Conservation (phyloP, 2,113 vertebrate species). For the Burhinus bistriatus region DNA sequence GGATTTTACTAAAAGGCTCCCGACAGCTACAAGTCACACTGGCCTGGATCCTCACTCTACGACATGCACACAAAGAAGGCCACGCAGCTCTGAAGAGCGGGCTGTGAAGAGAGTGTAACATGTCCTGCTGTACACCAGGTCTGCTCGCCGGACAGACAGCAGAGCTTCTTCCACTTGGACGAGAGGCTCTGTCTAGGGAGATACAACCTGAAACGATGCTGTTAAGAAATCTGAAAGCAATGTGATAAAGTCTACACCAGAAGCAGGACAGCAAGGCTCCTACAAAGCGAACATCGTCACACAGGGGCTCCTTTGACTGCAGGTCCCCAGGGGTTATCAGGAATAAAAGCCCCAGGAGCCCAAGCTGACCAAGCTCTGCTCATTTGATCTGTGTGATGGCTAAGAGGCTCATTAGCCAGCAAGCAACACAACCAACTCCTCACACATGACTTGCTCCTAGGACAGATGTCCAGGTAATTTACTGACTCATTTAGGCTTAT, state of each 20-base stretch:
- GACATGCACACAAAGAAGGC: no score
- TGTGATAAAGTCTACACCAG: rapidly evolving
- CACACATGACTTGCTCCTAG: background rate
- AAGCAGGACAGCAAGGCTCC: background rate
- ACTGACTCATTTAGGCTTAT: background rate
- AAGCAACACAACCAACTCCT: background rate
- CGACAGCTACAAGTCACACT: background rate
- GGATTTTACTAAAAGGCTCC: background rate
- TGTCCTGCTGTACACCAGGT: background rate
- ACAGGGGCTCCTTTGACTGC: background rate
- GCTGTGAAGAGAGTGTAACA: rapidly evolving
- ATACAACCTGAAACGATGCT: background rate
- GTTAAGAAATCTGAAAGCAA: background rate
- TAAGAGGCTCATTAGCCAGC: background rate
- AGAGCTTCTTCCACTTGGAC: background rate
- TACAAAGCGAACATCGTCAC: background rate
- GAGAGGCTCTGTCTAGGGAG: background rate
- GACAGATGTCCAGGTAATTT: background rate
- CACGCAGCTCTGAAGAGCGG: rapidly evolving
- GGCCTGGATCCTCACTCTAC: background rate
- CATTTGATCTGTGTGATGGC: rapidly evolving
- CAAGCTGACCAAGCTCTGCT: background rate
- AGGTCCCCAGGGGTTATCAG: background rate
- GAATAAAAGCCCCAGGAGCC: background rate
- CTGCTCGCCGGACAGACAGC: background rate